A percentile compares a stretch with the other conserved stretches of the same genome.
These are phyloP conservation scores for Orthosia gracilis DNA, from an alignment of 2,888 invertebrate species.

Conservation along the genomic window DNA sequence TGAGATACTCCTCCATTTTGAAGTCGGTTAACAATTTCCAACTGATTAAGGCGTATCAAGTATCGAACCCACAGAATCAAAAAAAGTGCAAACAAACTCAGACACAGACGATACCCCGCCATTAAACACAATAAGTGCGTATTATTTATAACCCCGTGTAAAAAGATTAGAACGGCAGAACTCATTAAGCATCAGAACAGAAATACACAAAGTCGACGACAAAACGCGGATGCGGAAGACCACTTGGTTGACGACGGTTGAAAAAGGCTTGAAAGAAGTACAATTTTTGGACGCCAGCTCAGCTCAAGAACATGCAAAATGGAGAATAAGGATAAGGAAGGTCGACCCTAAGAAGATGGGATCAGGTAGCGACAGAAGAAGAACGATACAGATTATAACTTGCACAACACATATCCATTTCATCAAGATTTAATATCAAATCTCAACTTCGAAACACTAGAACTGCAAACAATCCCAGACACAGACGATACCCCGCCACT, in stretches of 20 bases:
- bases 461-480: constrained; percentile 33
- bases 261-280: no score
- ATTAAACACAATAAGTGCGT: constrained; percentile 64
- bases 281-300: no score
- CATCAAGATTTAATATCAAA: neutral
- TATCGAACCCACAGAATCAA: neutral
- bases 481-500: constrained; percentile 43
- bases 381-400: neutral
- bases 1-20: no score
- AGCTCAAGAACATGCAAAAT: neutral
- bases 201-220: no score
- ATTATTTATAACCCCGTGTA: neutral
- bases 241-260: no score
- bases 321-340: no score
- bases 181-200: no score
- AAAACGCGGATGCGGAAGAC: no score
- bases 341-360: no score
- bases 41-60: neutral
- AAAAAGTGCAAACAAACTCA: constrained; percentile 25
- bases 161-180: no score
- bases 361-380: no score
- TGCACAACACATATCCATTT: neutral
- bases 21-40: neutral
- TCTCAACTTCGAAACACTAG: neutral
- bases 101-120: constrained; percentile 25